Percentiles rank a stretch among this genome's conserved stretches.
Evolutionary conservation across 1,140 invertebrate genomes (phyloP).

Genomic region (Trichogramma pretiosum): DNA sequence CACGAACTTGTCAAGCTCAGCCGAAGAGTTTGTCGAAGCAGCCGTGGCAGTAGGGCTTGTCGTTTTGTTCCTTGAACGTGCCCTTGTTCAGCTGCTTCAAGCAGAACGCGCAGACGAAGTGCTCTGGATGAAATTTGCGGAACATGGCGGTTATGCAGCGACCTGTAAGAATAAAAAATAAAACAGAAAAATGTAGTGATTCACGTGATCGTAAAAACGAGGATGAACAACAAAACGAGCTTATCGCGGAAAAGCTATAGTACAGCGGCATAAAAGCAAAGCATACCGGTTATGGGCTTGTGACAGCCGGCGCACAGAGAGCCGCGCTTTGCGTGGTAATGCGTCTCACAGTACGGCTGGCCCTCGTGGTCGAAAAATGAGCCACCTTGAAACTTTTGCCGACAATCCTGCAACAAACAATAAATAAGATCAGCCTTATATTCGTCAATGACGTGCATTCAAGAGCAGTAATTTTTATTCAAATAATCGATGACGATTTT

Average conservation of each 20-base stretch:
- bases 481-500: constrained; percentile 21
- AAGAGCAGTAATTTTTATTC: too few species aligned
- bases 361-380: constrained; percentile 96
- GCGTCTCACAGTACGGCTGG: constrained; percentile 93
- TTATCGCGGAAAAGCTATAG: background rate
- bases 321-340: constrained; percentile 93
- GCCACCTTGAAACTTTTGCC: constrained; percentile 84
- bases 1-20: too few species aligned
- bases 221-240: background rate
- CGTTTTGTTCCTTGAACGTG: constrained; percentile 96
- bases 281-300: constrained; percentile 83
- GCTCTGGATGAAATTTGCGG: constrained; percentile 96
- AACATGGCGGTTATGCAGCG: constrained; percentile 99
- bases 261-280: background rate
- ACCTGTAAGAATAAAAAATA: constrained; percentile 43
- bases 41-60: constrained; percentile 95
- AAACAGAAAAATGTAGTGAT: background rate
- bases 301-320: constrained; percentile 95
- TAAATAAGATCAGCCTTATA: background rate
- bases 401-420: constrained; percentile 67
- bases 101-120: constrained; percentile 98
- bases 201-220: too few species aligned
- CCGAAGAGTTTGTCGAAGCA: constrained; percentile 97
- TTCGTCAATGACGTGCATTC: too few species aligned
- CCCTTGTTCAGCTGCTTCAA: constrained; percentile 94